Evolutionary conservation across 2,797 vertebrate genomes (phyloP).

Genomic region (Perodicticus potto): DNA sequence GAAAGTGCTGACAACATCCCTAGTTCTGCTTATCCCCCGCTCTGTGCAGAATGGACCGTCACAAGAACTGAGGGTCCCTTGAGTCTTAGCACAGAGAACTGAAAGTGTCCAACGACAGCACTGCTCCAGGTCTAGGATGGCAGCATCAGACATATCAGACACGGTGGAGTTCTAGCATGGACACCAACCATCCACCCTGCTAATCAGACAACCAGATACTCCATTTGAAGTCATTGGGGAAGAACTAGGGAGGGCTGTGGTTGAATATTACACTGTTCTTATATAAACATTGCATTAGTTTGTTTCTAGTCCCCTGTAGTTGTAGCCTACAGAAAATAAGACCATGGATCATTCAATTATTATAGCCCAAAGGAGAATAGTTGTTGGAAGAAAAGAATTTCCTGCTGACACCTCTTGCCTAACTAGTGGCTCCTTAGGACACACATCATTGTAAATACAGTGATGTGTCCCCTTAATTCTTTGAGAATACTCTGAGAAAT

Average conservation of each 20-base stretch:
- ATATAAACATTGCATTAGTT: not conserved
- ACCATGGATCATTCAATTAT: not conserved
- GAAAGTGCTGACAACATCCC: not conserved
- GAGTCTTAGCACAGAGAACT: not conserved
- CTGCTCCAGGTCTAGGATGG: not conserved
- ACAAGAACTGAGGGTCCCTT: not conserved
- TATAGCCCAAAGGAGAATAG: not conserved
- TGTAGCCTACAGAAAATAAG: conserved; percentile 32
- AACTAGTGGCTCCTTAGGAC: not conserved
- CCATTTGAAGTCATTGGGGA: not conserved
- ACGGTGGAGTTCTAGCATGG: not conserved
- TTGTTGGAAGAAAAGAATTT: not conserved
- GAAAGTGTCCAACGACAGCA: not conserved
- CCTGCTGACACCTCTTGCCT: not conserved
- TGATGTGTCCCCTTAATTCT: not conserved
- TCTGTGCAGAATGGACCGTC: no score
- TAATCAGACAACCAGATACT: not conserved
- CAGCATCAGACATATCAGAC: no score
- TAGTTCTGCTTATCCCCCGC: accelerated
- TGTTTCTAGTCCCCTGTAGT: not conserved
- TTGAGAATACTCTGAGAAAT: not conserved
- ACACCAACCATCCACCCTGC: not conserved
- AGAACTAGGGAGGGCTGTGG: not conserved
- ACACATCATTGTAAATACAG: not conserved
- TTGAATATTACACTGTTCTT: not conserved